Evolutionary conservation across 1,140 invertebrate genomes (phyloP).

Genomic region (Heliconius eleuchia): DNA sequence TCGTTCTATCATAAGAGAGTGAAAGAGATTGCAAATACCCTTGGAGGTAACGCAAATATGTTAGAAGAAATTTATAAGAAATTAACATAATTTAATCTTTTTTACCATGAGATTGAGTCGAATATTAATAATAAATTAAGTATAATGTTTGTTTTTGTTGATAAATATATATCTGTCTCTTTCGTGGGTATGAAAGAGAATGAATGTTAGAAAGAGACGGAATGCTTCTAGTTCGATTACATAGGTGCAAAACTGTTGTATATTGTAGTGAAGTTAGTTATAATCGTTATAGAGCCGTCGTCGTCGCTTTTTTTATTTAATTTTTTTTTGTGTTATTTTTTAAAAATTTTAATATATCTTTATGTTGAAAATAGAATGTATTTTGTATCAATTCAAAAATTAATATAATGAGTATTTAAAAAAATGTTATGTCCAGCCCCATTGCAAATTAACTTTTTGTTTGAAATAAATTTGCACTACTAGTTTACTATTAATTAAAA

Average conservation of each 20-base stretch:
- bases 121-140: neutral
- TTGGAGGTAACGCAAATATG: neutral
- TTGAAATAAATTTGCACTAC: too few relatives aligned
- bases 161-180: neutral
- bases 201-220: neutral
- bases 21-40: neutral
- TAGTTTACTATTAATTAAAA: too few relatives aligned
- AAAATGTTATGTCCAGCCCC: too few relatives aligned
- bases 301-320: neutral
- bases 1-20: neutral
- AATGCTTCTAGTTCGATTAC: neutral
- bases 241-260: conserved; percentile 9
- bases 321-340: neutral
- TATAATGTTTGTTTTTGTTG: neutral
- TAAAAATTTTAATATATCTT: too few relatives aligned
- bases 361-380: too few relatives aligned
- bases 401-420: too few relatives aligned
- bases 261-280: conserved; percentile 11
- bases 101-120: too few relatives aligned
- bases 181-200: neutral
- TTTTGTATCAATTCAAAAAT: too few relatives aligned
- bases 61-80: neutral
- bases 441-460: too few relatives aligned
- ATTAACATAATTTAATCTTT: neutral
- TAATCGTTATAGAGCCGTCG: neutral